These are phyloP conservation scores for Pseudorhiza aurosa DNA, from an alignment of 30 jellyfish, hydroid and myxozoan species.

Conservation along the genomic window DNA sequence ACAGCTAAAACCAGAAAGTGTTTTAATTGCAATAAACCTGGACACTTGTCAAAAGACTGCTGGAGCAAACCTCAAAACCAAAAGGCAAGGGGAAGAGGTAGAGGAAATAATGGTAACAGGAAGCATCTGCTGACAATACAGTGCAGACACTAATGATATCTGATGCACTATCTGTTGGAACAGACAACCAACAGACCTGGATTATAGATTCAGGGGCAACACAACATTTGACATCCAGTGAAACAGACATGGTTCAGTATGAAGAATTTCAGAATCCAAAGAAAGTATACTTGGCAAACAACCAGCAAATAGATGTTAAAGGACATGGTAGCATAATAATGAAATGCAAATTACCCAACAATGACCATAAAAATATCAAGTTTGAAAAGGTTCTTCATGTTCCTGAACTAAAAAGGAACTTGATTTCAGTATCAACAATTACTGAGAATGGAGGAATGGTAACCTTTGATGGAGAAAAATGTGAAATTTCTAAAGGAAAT, in stretches of 20 bases:
- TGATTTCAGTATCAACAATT: conserved; percentile 22
- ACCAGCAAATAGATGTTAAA: conserved; percentile 11
- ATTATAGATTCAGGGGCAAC: conserved; percentile 22
- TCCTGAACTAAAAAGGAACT: conserved; percentile 37
- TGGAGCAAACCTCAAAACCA: too few relatives aligned
- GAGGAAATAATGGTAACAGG: neutral
- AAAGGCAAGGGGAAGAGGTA: too few relatives aligned
- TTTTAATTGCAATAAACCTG: too few relatives aligned
- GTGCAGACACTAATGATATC: conserved; percentile 3
- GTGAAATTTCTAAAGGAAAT: conserved; percentile 20
- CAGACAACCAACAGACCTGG: conserved; percentile 10
- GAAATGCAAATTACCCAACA: conserved; percentile 16
- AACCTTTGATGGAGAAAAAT: conserved; percentile 24
- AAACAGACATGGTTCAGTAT: conserved; percentile 1
- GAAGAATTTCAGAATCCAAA: conserved; percentile 18
- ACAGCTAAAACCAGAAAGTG: too few relatives aligned
- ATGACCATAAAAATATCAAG: too few relatives aligned
- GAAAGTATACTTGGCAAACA: conserved; percentile 17
- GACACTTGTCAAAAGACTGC: too few relatives aligned
- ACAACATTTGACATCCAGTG: conserved; percentile 21
- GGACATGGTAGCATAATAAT: conserved; percentile 2
- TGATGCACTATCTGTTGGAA: conserved; percentile 14
- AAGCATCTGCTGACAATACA: conserved; percentile 4
- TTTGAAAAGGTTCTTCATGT: conserved; percentile 29
- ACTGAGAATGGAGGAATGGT: conserved; percentile 41